Base-by-base conservation (phyloP, 2,797 vertebrate species). In the Protosalanx chinensis region DNA sequence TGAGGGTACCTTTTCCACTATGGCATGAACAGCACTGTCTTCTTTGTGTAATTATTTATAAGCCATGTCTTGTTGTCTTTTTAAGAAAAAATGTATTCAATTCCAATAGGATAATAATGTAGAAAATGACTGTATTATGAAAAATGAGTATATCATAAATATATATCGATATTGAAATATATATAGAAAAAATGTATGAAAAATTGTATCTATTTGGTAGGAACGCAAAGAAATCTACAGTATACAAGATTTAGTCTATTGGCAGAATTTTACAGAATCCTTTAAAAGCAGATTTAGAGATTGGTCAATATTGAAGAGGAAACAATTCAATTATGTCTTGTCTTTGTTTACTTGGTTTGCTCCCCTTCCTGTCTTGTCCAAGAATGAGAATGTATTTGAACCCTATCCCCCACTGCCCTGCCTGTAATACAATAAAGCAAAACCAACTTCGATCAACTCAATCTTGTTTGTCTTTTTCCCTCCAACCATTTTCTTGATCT, bases 361-460 rank as follows among this genome's bases (percentile, higher is more conserved):
- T 88, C 81, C 86, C 86, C 79, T 72, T 83, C 80, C 81, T 81
- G 80, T 86, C 88, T 84, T 87, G 81, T 78, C 87, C 86, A 83
- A 88, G 79, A 88, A 89, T 88, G 86, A 91, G 91, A 93, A 93
- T 93, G 92, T 93, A 93, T 91, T 89, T 88, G 86, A 84, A 76
- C 77, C 86, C 81, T 74, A 23, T 67, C 62, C 74, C 80, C 59
- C 83, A 88, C 82, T 89, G 78, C 85, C 88, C 88, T 88, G 89
- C 89, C 90, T 91, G 91, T 90, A 90, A 92, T 85, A 76, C 79
- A 92, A 92, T 91, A 91, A 93, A 91, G 77, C 80, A 85, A 82
- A 89, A 67, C 72, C 72, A 90, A 88, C 78, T 88, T 87, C 74
- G 75, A 85, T 74, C 81, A 71, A 76, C 59, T 37, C 33, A 67